Evolutionary conservation across 2,888 invertebrate genomes (phyloP), one percentile per base, ranked within the genome.

Genomic region (Labia minor): DNA sequence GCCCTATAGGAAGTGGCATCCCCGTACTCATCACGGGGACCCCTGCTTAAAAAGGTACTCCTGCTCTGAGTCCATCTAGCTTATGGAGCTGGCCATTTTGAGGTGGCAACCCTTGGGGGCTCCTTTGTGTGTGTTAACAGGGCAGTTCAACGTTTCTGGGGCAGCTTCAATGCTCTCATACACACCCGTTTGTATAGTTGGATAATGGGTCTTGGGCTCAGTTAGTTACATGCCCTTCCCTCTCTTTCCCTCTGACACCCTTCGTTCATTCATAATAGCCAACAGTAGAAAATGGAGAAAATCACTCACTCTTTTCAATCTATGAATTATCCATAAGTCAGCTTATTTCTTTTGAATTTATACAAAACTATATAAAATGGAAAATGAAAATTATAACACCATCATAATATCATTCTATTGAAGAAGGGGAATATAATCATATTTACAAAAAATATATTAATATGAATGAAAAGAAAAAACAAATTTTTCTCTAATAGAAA

Each of bases 41-140:
- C 49, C 49, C 49, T n/a, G 14, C 49, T 49, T 49, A 49, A 49
- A 49, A 49, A 49, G 49, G 49, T 49, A 49, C 49, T 49, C 49
- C 49, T 49, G 49, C 49, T 16, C 49, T 49, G 49, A 49, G 49
- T 49, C 49, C 49, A 49, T 49, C 14, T 11, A 49, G 49, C n/a
- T n/a, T n/a, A n/a, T n/a, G n/a, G n/a, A n/a, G n/a, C 49, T 49
- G 49, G 49, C 49, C 49, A 49, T 49, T 49, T 49, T 49, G 49
- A 16, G 49, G 49, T 49, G 49, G 49, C 26, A 26, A 26, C 26
- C 26, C 26, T 26, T 26, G 26, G 49, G 49, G 49, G 49, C 14
- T 16, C n/a, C 16, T 10, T 49, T 49, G 49, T 49, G 49, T 49
- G 16, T 4, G 49, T 49, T 49, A 49, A 49, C 49, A 49, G 49